phyloP scores from a whole-genome alignment of 2,797 vertebrate species.

The Rhinatrema bivittatum region DNA sequence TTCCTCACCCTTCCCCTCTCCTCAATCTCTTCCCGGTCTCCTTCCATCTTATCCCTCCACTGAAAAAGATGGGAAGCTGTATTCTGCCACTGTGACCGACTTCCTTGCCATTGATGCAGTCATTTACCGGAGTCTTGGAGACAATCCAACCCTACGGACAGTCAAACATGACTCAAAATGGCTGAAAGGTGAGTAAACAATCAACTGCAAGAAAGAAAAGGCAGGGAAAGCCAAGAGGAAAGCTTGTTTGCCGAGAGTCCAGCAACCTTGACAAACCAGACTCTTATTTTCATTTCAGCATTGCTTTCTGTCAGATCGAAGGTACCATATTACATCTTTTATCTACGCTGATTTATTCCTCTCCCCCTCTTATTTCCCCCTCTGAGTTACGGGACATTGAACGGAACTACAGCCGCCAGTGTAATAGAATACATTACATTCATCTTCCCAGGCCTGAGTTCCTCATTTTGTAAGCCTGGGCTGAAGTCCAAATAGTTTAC shows the following conservation, averaged over 20 bases:
- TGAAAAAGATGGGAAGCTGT: conserved; percentile 87
- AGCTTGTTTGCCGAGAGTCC: conserved; percentile 12
- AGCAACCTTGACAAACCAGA: conserved; percentile 13
- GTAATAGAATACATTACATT: conserved; percentile 11
- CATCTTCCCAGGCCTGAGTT: conserved; percentile 17
- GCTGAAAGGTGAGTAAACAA: conserved; percentile 84
- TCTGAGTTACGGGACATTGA: conserved; percentile 15
- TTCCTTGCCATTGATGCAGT: conserved; percentile 97
- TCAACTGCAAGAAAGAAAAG: not conserved
- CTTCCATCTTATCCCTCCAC: conserved; percentile 16
- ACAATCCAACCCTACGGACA: conserved; percentile 92
- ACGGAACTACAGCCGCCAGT: conserved; percentile 12
- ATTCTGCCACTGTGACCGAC: conserved; percentile 97
- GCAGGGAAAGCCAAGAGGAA: not conserved
- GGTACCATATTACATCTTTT: conserved; percentile 24
- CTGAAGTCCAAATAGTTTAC: too few species aligned
- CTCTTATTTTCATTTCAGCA: conserved; percentile 26
- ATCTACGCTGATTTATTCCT: conserved; percentile 22
- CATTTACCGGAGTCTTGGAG: conserved; percentile 96
- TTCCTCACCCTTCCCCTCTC: not conserved
- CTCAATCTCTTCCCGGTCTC: not conserved
- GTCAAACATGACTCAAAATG: conserved; percentile 99
- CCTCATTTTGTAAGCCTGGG: conserved; percentile 14
- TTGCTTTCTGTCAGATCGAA: conserved; percentile 19
- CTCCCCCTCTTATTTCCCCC: conserved; percentile 9